phyloP scores from a whole-genome alignment of 2,888 invertebrate genomes.

The Icerya purchasi region DNA sequence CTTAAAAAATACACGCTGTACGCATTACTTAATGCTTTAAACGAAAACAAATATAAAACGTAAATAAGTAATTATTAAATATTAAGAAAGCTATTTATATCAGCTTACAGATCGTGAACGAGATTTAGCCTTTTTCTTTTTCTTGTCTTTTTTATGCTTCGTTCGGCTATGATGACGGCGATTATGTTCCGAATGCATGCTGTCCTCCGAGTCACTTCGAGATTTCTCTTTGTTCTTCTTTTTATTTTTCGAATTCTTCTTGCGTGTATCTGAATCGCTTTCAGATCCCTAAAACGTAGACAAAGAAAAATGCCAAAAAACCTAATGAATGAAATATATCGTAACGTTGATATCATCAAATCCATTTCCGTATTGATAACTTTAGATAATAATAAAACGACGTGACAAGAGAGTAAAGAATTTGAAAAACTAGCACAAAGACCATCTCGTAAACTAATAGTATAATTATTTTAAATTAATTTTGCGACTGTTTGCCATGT shows the following conservation, averaged over 20 bases:
- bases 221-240: slow-evolving; percentile 44
- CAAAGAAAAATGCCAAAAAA: slow-evolving; percentile 15
- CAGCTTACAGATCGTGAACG: slow-evolving; percentile 28
- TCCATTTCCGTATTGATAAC: neutral
- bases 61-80: neutral
- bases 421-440: too few species aligned
- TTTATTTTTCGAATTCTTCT: slow-evolving; percentile 33
- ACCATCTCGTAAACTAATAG: too few species aligned
- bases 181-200: slow-evolving; percentile 20
- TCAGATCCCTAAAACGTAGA: slow-evolving; percentile 22
- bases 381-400: neutral
- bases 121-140: slow-evolving; percentile 27
- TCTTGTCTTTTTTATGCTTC: slow-evolving; percentile 30
- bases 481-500: too few species aligned
- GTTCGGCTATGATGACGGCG: slow-evolving; percentile 24
- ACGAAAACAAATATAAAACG: neutral
- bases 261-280: slow-evolving; percentile 26
- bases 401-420: neutral
- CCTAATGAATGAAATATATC: slow-evolving; percentile 25
- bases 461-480: too few species aligned
- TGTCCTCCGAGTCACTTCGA: slow-evolving; percentile 26
- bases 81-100: too few species aligned
- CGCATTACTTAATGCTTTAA: too few species aligned
- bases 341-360: neutral
- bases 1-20: too few species aligned